phyloP scores from a whole-genome alignment of 2,888 invertebrate species.

The Oxytorus armatus region DNA sequence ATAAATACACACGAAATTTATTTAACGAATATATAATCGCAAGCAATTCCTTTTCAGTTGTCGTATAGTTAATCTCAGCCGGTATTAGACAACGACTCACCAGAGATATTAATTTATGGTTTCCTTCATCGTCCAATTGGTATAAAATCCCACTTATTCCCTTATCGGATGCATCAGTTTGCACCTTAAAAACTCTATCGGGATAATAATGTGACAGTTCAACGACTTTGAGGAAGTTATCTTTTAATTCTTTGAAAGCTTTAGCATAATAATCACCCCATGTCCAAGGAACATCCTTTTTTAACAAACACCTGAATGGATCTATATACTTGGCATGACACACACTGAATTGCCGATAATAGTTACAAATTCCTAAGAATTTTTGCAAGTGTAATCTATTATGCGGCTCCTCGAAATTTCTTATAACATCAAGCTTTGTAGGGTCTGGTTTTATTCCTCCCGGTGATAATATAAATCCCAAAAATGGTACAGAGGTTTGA shows the following conservation, averaged over 20 bases:
- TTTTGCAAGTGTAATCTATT: background rate
- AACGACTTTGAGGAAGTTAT: background rate
- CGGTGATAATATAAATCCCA: too few species aligned
- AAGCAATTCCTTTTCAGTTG: background rate
- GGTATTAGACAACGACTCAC: background rate
- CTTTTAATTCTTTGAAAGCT: conserved; percentile 2
- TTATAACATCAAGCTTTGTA: background rate
- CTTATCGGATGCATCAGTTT: background rate
- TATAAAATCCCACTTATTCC: background rate
- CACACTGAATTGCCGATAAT: background rate
- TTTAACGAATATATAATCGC: too few species aligned
- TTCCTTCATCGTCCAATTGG: background rate
- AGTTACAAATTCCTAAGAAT: background rate
- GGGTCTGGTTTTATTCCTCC: too few species aligned
- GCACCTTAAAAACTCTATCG: background rate
- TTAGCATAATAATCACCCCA: background rate
- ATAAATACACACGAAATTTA: too few species aligned
- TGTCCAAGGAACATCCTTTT: too few species aligned
- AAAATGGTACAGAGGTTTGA: too few species aligned
- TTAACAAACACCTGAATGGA: too few species aligned
- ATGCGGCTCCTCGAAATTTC: background rate
- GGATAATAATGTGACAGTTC: background rate
- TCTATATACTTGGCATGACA: too few species aligned
- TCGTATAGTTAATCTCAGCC: background rate
- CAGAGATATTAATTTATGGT: background rate